phyloP scores from a whole-genome alignment of 2,113 vertebrate genomes.

The Naja naja region DNA sequence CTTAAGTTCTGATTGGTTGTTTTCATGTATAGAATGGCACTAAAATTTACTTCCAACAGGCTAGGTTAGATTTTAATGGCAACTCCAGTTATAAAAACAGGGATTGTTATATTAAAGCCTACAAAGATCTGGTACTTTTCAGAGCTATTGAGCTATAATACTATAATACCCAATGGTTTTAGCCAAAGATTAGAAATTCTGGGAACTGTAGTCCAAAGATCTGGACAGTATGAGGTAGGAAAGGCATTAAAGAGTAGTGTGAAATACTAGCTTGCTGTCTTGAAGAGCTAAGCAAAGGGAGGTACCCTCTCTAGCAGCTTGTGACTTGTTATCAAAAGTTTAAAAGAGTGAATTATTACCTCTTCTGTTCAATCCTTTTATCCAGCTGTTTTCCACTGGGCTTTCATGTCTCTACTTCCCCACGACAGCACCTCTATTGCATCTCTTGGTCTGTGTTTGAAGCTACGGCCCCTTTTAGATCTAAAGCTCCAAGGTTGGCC shows the following conservation, averaged over 20 bases:
- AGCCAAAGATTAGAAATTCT: not conserved
- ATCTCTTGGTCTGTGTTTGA: not conserved
- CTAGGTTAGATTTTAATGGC: not conserved
- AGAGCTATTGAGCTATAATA: not conserved
- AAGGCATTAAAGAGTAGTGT: not conserved
- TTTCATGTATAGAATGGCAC: not conserved
- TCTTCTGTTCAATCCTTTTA: not conserved
- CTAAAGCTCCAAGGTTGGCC: not conserved
- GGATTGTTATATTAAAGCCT: not conserved
- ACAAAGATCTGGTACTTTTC: not conserved
- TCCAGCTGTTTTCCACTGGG: not conserved
- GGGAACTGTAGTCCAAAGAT: not conserved
- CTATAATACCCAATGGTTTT: not conserved
- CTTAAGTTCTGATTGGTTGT: not conserved
- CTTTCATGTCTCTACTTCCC: not conserved
- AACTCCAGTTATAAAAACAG: too few relatives aligned
- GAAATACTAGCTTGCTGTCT: not conserved
- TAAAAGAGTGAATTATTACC: not conserved
- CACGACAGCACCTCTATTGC: not conserved
- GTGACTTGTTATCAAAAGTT: not conserved
- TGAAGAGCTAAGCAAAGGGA: not conserved
- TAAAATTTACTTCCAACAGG: not conserved
- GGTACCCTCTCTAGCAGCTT: not conserved
- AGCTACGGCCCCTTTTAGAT: not conserved
- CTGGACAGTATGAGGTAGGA: not conserved